These are phyloP conservation scores for Pyrgus malvae DNA, from an alignment of 2,888 invertebrate species.

Conservation along the genomic window DNA sequence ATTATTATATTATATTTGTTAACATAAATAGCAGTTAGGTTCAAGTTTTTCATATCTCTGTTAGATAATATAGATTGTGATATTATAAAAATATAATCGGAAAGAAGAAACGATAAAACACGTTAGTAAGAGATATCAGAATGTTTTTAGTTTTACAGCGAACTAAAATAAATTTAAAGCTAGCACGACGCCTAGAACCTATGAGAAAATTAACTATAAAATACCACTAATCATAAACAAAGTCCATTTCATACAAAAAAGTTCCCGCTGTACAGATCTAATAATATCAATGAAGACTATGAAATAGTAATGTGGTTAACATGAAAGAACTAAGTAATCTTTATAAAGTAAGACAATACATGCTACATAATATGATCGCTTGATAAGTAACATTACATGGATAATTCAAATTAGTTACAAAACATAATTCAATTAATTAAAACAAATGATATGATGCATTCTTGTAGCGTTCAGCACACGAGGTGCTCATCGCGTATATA, in stretches of 20 bases:
- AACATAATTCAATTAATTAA: constrained; percentile 75
- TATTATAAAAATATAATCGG: too few species aligned
- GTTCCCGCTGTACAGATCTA: constrained; percentile 64
- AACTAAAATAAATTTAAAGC: constrained; percentile 32
- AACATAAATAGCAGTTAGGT: too few species aligned
- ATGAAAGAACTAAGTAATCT: constrained; percentile 31
- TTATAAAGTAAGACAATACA: constrained; percentile 42
- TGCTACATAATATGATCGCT: constrained; percentile 52
- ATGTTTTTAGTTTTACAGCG: neutral
- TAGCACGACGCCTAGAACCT: constrained; percentile 33
- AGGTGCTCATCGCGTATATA: constrained; percentile 58
- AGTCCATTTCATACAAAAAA: constrained; percentile 78
- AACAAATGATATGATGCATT: constrained; percentile 83
- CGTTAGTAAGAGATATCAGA: neutral
- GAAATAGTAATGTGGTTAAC: constrained; percentile 49
- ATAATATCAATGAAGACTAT: constrained; percentile 37
- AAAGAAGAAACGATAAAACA: neutral
- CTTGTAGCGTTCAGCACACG: constrained; percentile 69
- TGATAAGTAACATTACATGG: constrained; percentile 60
- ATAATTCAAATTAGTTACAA: constrained; percentile 61
- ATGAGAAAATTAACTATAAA: constrained; percentile 36
- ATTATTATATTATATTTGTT: too few species aligned
- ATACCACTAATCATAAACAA: constrained; percentile 36
- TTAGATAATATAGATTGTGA: too few species aligned
- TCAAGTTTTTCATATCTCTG: too few species aligned